Percentiles rank a stretch among this genome's conserved stretches.
These are phyloP conservation scores for Halictus quadricinctus DNA, from an alignment of 2,888 invertebrate genomes.

Conservation along the genomic window DNA sequence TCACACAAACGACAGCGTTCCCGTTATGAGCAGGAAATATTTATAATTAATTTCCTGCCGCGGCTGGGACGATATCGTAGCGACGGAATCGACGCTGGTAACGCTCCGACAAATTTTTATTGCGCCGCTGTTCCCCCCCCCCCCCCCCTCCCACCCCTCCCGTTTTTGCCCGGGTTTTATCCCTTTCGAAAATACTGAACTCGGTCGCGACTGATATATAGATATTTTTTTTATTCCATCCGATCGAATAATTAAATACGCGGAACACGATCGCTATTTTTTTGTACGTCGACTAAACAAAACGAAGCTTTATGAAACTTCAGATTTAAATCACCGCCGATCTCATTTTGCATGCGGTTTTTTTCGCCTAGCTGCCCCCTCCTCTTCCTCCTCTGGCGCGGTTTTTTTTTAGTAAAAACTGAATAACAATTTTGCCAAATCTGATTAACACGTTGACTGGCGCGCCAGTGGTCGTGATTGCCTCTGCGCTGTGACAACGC, in stretches of 20 bases:
- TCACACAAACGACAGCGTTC: not conserved
- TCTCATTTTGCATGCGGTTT: conserved; percentile 28
- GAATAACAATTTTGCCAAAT: conserved; percentile 57
- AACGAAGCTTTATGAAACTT: conserved; percentile 31
- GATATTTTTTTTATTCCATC: not conserved
- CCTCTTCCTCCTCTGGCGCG: too few relatives aligned
- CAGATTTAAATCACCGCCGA: conserved; percentile 38
- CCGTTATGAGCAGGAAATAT: not conserved
- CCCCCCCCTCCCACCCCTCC: too few relatives aligned
- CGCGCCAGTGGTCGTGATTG: conserved; percentile 41
- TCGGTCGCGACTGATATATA: not conserved
- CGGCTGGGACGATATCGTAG: not conserved
- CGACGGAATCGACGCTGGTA: not conserved
- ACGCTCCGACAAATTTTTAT: not conserved
- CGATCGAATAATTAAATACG: conserved; percentile 34
- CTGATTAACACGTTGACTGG: conserved; percentile 52
- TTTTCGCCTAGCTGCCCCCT: not conserved
- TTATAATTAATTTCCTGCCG: conserved; percentile 25
- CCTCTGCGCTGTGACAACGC: conserved; percentile 28
- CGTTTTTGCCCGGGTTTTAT: not conserved
- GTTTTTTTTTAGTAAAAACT: conserved; percentile 39
- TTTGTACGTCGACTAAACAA: not conserved
- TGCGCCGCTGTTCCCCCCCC: too few relatives aligned
- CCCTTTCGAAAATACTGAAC: not conserved
- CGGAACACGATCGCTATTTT: conserved; percentile 16